Base-by-base conservation (phyloP, 2,113 vertebrate genomes). In the Paracanthobrama guichenoti region DNA sequence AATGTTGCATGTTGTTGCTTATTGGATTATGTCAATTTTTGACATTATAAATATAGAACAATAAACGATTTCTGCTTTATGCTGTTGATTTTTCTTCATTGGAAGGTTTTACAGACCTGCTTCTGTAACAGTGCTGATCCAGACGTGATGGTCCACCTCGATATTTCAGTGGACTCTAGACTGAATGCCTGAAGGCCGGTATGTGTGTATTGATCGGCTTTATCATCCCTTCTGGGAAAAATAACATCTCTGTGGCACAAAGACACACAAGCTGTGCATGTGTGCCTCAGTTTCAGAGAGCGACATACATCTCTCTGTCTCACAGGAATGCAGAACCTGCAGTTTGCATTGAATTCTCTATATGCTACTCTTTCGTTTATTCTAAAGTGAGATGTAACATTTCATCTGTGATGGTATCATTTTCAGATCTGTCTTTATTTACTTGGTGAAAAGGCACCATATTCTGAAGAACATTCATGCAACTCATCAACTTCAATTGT, bases 131-230 rank as follows among this genome's bases (percentile, higher is more conserved):
- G n/a, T 39, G 11, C 46, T 85, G 86, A 84, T 86, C 78, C 79
- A 74, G 83, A 76, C 53, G 85, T 64, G 84, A 76, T 55, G 84
- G 44, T 80, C 42, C 26, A 80, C 79, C 79, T 67, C 18, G 44
- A 67, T 67, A 80, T 80, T 80, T 67, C 60, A 67, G 60, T 66
- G 79, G 44, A 80, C 79, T 80, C 42, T 80, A 28, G 79, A 50
- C 79, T 53, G 77, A 79, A 90, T 87, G 83, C 86, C 86, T 86
- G 83, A 44, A 66, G 79, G 79, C 44, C 18, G 44, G 85, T 86
- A 82, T 87, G 82, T 35, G 64, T 74, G 86, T 91, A 91, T 92
- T 91, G 91, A 92, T 92, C 88, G 89, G 87, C 85, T 90, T 86
- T 86, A 82, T 86, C 87, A 89, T 89, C 88, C 86, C 87, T 88